These are phyloP conservation scores for Antechinus stuartii DNA, from an alignment of 2,113 vertebrate genomes.

Conservation along the genomic window DNA sequence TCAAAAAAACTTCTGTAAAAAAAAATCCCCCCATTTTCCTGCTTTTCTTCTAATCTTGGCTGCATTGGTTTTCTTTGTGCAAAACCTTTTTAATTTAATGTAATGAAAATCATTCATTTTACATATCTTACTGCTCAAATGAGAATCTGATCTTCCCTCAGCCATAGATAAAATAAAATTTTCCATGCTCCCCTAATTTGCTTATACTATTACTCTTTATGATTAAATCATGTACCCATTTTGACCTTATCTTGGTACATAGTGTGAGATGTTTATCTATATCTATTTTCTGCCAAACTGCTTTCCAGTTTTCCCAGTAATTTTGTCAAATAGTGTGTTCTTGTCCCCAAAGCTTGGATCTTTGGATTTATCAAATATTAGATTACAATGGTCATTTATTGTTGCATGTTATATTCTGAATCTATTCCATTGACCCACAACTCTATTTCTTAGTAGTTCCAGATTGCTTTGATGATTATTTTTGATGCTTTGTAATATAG, in stretches of 20 bases:
- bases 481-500: not conserved
- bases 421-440: not conserved
- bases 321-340: not conserved
- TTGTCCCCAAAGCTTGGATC: not conserved
- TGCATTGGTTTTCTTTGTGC: not conserved
- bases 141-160: not conserved
- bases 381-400: not conserved
- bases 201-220: not conserved
- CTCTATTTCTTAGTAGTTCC: not conserved
- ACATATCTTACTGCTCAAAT: not conserved
- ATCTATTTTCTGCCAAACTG: not conserved
- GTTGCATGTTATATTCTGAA: not conserved
- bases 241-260: not conserved
- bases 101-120: not conserved
- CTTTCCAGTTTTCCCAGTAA: not conserved
- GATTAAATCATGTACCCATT: not conserved
- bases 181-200: not conserved
- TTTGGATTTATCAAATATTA: not conserved
- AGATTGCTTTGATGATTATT: not conserved
- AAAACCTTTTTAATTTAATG: not conserved
- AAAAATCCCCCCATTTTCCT: not conserved
- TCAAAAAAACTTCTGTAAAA: not conserved
- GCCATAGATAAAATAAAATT: not conserved
- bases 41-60: not conserved
- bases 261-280: not conserved